phyloP scores from a whole-genome alignment of 1,140 invertebrate genomes.

The Drosophila oshimai region DNA sequence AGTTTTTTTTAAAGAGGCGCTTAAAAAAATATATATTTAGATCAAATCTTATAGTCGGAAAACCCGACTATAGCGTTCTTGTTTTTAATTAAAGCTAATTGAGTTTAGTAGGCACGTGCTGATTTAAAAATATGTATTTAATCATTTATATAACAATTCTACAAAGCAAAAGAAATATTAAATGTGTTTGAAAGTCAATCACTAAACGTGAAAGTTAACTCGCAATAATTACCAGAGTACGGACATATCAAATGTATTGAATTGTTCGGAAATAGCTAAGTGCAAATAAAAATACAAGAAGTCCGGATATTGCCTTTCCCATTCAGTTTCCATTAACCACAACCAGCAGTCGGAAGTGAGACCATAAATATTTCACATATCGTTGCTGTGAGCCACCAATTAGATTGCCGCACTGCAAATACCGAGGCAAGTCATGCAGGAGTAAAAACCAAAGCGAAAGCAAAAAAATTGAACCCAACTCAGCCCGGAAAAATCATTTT shows the following conservation, averaged over 20 bases:
- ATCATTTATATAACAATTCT: no score
- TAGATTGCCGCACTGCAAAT: slow-evolving; percentile 39
- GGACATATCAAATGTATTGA: neutral
- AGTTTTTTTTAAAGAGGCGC: no score
- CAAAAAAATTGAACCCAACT: slow-evolving; percentile 19
- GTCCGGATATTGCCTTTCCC: neutral
- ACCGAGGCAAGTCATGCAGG: slow-evolving; percentile 7
- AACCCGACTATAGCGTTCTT: no score
- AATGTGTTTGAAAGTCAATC: no score
- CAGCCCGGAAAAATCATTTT: slow-evolving; percentile 49
- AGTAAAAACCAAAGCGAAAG: slow-evolving; percentile 14
- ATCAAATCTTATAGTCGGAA: no score
- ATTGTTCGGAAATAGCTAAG: neutral
- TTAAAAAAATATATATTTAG: no score
- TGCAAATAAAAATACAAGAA: slow-evolving; percentile 3
- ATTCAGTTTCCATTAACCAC: slow-evolving; percentile 27
- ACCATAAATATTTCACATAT: slow-evolving; percentile 39
- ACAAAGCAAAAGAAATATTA: no score
- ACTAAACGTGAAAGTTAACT: no score
- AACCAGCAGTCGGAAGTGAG: neutral
- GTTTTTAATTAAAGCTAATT: no score
- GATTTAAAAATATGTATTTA: no score
- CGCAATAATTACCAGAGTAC: neutral
- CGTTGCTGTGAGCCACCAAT: slow-evolving; percentile 22
- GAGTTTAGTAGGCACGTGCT: no score